Evolutionary conservation across 1,140 invertebrate species (phyloP).

Genomic region (Chironomus tepperi): DNA sequence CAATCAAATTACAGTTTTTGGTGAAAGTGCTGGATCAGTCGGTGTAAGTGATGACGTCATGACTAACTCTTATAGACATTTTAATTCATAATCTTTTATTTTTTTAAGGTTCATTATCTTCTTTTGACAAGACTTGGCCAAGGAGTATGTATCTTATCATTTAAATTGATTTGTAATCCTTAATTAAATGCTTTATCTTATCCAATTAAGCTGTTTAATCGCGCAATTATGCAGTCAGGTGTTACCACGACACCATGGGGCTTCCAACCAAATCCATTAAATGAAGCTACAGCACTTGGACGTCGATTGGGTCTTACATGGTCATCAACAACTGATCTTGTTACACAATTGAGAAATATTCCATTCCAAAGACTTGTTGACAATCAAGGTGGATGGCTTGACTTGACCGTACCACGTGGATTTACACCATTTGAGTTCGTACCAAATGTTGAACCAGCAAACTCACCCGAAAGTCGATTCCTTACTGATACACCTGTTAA

Average conservation of each 20-base stretch:
- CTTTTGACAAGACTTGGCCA: slow-evolving; percentile 28
- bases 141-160: background rate
- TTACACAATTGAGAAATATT: slow-evolving; percentile 37
- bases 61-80: background rate
- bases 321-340: slow-evolving; percentile 36
- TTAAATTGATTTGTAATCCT: background rate
- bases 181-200: background rate
- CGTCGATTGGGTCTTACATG: slow-evolving; percentile 35
- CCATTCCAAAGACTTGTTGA: slow-evolving; percentile 33
- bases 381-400: background rate
- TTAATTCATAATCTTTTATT: background rate
- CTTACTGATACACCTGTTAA: slow-evolving; percentile 27
- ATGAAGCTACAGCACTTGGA: slow-evolving; percentile 38
- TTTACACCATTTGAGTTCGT: background rate
- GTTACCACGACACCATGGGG: slow-evolving; percentile 53
- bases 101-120: slow-evolving; percentile 36
- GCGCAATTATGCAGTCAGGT: slow-evolving; percentile 57
- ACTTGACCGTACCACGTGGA: background rate
- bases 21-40: slow-evolving; percentile 46
- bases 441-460: slow-evolving; percentile 15
- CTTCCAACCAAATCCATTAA: slow-evolving; percentile 36
- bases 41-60: slow-evolving; percentile 37
- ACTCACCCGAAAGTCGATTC: slow-evolving; percentile 19
- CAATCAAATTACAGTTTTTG: slow-evolving; percentile 46
- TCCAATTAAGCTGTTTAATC: slow-evolving; percentile 44